These are phyloP conservation scores for Falco cherrug DNA, from an alignment of 2,797 vertebrate species.

Conservation along the genomic window DNA sequence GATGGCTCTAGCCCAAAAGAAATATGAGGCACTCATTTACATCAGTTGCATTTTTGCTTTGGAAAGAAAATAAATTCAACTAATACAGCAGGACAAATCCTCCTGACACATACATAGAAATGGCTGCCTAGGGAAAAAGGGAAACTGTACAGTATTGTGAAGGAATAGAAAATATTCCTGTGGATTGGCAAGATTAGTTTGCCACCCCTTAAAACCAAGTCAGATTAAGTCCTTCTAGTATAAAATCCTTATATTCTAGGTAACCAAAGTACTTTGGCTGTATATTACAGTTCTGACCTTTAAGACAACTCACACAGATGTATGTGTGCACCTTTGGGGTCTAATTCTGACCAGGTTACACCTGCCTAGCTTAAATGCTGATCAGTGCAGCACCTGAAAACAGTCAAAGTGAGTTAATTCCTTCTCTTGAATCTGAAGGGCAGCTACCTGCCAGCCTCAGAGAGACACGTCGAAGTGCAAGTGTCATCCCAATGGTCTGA, in stretches of 20 bases:
- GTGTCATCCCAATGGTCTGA: background rate
- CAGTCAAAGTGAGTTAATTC: background rate
- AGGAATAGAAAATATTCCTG: background rate
- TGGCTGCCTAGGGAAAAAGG: background rate
- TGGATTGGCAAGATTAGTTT: background rate
- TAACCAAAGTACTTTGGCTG: background rate
- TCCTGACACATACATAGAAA: background rate
- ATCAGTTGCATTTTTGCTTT: background rate
- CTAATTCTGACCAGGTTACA: background rate
- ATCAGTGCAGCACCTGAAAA: background rate
- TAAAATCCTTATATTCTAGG: background rate
- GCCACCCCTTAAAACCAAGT: background rate
- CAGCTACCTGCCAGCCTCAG: background rate
- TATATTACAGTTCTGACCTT: background rate
- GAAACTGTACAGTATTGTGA: background rate
- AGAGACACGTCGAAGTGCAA: background rate
- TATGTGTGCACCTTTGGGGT: background rate
- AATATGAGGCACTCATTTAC: background rate
- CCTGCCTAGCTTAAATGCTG: background rate
- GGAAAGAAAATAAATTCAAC: slow-evolving; percentile 10
- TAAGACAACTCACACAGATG: background rate
- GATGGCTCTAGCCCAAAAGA: background rate
- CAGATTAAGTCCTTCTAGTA: background rate
- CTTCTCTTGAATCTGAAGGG: background rate
- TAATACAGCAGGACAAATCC: background rate